These are phyloP conservation scores for Egretta garzetta DNA, from an alignment of 2,113 vertebrate species.

Conservation along the genomic window DNA sequence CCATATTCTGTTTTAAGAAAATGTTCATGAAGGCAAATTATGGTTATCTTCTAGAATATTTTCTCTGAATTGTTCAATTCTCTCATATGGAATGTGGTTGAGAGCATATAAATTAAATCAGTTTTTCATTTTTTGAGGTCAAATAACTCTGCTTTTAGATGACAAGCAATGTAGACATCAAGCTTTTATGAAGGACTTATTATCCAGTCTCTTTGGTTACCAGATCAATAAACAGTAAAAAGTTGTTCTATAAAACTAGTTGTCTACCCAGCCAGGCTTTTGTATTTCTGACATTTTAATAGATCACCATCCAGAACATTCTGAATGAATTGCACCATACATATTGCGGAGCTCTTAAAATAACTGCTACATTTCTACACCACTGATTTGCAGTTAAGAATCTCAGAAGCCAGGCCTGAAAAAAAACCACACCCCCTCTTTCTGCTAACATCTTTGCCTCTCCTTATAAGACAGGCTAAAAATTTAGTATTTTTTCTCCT, in stretches of 20 bases:
- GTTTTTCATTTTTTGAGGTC: not conserved
- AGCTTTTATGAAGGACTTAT: not conserved
- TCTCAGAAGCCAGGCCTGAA: not conserved
- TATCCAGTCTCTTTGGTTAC: not conserved
- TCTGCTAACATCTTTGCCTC: not conserved
- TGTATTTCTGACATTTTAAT: not conserved
- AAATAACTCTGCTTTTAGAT: not conserved
- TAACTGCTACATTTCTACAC: not conserved
- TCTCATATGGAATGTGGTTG: not conserved
- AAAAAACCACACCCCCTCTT: fast-evolving
- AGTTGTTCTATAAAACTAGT: not conserved
- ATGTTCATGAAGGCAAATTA: not conserved
- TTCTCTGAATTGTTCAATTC: not conserved
- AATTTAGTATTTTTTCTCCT: not conserved
- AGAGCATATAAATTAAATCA: not conserved
- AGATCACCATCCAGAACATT: not conserved
- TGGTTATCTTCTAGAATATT: not conserved
- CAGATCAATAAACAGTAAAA: not conserved
- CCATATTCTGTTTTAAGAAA: not conserved
- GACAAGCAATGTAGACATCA: not conserved
- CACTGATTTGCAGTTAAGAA: not conserved
- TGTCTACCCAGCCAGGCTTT: not conserved
- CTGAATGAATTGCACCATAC: not conserved
- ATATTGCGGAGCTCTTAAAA: not conserved
- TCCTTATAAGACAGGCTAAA: not conserved